Evolutionary conservation across 1,140 invertebrate genomes (phyloP).

Genomic region (Meteorus sp.): DNA sequence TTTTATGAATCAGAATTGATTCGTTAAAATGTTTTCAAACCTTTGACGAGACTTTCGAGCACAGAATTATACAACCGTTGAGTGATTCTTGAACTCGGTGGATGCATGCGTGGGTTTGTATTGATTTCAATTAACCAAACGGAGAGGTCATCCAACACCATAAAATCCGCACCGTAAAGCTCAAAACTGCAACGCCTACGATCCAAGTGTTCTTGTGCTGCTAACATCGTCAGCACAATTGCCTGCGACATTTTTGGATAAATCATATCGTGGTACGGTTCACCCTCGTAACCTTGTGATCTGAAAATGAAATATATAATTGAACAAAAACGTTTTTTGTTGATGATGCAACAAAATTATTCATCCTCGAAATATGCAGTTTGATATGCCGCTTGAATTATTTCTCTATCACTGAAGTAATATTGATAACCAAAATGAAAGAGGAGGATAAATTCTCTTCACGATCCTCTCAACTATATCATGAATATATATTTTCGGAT

Average conservation of each 20-base stretch:
- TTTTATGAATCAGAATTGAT: neutral
- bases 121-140: conserved; percentile 95
- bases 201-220: conserved; percentile 76
- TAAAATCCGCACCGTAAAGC: conserved; percentile 91
- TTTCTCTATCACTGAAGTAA: too few species aligned
- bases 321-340: too few species aligned
- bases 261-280: conserved; percentile 69
- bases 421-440: too few species aligned
- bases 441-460: conserved; percentile 34
- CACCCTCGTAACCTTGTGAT: conserved; percentile 40
- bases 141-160: conserved; percentile 80
- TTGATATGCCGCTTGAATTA: too few species aligned
- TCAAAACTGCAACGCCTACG: conserved; percentile 81
- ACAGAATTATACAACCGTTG: conserved; percentile 79
- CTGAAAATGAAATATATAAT: too few species aligned
- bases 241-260: conserved; percentile 86
- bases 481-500: conserved; percentile 3
- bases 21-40: conserved; percentile 50
- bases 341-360: too few species aligned
- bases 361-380: too few species aligned
- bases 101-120: conserved; percentile 81
- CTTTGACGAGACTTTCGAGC: conserved; percentile 86
- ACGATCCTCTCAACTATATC: conserved; percentile 22
- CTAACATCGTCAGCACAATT: conserved; percentile 77
- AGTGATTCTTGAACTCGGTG: conserved; percentile 78